phyloP scores from a whole-genome alignment of 2,797 vertebrate species.

The Poecilia velifera region DNA sequence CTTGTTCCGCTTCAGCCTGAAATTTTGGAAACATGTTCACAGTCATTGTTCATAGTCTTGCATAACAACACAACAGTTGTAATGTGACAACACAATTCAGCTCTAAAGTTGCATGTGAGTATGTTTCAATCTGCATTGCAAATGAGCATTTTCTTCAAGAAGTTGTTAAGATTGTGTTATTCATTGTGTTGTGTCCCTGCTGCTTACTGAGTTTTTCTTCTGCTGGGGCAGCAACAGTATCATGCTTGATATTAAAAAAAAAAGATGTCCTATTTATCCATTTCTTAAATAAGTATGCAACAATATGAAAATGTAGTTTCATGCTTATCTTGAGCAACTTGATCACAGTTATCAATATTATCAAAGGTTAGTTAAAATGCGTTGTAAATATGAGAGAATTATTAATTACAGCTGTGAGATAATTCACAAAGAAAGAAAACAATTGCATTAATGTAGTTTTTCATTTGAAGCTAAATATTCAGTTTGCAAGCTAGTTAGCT shows the following conservation, averaged over 20 bases:
- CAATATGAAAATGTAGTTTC: neutral
- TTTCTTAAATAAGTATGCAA: neutral
- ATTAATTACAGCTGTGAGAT: neutral
- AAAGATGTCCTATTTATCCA: too few species aligned
- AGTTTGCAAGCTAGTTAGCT: too few species aligned
- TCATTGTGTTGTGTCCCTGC: neutral
- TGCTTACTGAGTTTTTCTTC: neutral
- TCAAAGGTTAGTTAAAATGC: neutral
- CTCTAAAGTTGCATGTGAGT: slow-evolving; percentile 26
- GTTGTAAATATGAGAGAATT: neutral
- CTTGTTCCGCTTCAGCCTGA: neutral
- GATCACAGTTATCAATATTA: neutral
- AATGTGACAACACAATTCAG: slow-evolving; percentile 36
- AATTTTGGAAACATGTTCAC: slow-evolving; percentile 14
- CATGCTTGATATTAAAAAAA: neutral
- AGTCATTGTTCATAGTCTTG: slow-evolving; percentile 24
- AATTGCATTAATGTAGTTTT: neutral
- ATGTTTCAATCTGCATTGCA: slow-evolving; percentile 29
- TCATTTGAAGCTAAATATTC: too few species aligned
- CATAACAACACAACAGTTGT: slow-evolving; percentile 29
- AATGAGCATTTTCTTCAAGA: slow-evolving; percentile 21
- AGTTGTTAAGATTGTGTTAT: slow-evolving; percentile 13
- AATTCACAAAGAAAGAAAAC: neutral
- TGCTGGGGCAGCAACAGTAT: neutral
- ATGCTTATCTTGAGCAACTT: neutral